phyloP scores from a whole-genome alignment of 2,888 invertebrate genomes.

The Ganaspis brasiliensis region DNA sequence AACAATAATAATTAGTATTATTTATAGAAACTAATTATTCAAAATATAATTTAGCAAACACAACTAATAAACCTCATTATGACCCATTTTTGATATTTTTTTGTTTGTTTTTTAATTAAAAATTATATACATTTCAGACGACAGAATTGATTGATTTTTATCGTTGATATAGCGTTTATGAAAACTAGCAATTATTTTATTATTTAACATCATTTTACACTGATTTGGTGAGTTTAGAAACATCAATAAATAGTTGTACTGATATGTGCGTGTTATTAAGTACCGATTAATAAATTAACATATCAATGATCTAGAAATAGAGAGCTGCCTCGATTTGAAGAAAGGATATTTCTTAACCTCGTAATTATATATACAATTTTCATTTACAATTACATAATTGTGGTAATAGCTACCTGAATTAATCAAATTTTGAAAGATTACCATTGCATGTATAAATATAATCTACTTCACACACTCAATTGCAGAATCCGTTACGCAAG shows the following conservation, averaged over 20 bases:
- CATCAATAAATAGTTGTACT: too few species aligned
- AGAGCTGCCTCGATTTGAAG: not conserved
- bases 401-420: slow-evolving; percentile 4
- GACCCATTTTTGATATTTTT: too few species aligned
- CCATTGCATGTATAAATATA: not conserved
- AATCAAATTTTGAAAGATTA: slow-evolving; percentile 2
- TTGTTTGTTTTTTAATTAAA: too few species aligned
- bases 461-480: not conserved
- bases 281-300: not conserved
- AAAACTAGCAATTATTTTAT: too few species aligned
- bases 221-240: too few species aligned
- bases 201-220: too few species aligned
- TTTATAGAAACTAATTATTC: not conserved
- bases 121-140: too few species aligned
- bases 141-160: too few species aligned
- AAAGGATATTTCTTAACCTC: not conserved
- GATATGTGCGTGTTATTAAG: too few species aligned
- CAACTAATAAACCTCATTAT: too few species aligned
- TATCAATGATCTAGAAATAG: not conserved
- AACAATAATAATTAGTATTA: not conserved
- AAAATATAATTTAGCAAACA: not conserved
- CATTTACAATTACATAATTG: slow-evolving; percentile 6
- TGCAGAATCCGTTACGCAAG: slow-evolving; percentile 4
- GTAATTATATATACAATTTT: not conserved
- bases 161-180: too few species aligned